These are phyloP conservation scores for Pocota personata DNA, from an alignment of 2,888 invertebrate species.

Conservation along the genomic window DNA sequence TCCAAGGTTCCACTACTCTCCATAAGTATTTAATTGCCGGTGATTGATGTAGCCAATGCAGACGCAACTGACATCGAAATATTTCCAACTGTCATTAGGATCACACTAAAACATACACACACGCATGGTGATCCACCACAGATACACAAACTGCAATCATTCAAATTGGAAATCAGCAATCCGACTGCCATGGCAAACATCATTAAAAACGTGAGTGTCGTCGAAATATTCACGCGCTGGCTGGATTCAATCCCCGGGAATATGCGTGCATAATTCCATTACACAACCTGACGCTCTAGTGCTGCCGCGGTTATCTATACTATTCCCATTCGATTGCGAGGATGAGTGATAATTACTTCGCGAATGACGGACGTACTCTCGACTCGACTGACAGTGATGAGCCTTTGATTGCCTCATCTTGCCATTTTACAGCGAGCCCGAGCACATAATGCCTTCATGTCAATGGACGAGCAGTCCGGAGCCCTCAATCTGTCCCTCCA, in stretches of 20 bases:
- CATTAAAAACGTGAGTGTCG: conserved; percentile 70
- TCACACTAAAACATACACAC: conserved; percentile 64
- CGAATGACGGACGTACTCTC: conserved; percentile 69
- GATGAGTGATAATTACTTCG: conserved; percentile 69
- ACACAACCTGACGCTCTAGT: conserved; percentile 36
- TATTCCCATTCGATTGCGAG: conserved; percentile 12
- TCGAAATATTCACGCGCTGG: conserved; percentile 50
- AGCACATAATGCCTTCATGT: conserved; percentile 63
- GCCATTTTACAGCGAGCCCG: conserved; percentile 48
- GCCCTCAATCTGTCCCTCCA: conserved; percentile 55
- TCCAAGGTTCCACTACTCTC: conserved; percentile 34
- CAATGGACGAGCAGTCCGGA: conserved; percentile 31
- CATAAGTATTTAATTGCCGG: conserved; percentile 68
- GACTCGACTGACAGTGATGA: conserved; percentile 70
- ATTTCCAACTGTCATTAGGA: conserved; percentile 73
- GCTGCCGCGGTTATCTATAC: conserved; percentile 8
- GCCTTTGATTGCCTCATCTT: conserved; percentile 73
- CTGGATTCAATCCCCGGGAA: conserved; percentile 5
- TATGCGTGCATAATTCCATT: conserved; percentile 70
- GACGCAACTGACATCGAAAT: conserved; percentile 72
- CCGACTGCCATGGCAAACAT: conserved; percentile 67
- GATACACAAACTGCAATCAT: conserved; percentile 63
- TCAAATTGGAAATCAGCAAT: conserved; percentile 73
- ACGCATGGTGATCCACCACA: conserved; percentile 3
- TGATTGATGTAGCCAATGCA: conserved; percentile 73